A percentile compares a stretch with the other conserved stretches of the same genome.
Evolutionary conservation across 2,113 vertebrate species (phyloP).

Genomic region (Tachysurus fulvidraco): DNA sequence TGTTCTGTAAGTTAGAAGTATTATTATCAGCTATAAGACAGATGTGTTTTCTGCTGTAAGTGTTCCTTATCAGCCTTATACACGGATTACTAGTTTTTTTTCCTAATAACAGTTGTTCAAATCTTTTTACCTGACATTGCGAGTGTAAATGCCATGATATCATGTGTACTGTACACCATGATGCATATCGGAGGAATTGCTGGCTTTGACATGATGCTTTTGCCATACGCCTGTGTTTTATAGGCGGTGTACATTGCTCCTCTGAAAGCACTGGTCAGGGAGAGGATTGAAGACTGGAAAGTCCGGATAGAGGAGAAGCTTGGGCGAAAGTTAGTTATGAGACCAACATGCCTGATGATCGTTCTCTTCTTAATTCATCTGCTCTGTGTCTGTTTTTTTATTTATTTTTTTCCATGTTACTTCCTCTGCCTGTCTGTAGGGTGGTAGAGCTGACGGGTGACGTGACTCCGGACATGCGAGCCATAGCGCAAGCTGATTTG

Average conservation of each 20-base stretch:
- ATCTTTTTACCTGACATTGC: neutral
- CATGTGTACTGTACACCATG: neutral
- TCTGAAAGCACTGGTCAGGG: constrained; percentile 92
- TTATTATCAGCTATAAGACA: neutral
- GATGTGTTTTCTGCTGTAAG: neutral
- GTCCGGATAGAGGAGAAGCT: constrained; percentile 93
- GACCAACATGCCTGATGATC: constrained; percentile 1
- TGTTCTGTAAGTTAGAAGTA: neutral
- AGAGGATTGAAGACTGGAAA: constrained; percentile 98
- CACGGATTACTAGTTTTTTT: neutral
- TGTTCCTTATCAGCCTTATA: neutral
- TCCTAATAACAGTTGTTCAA: neutral
- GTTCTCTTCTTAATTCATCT: neutral
- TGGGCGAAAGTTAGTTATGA: constrained; percentile 86
- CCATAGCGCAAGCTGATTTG: constrained; percentile 91
- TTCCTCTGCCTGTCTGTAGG: constrained; percentile 61
- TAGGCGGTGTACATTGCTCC: constrained; percentile 98
- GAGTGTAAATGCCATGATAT: neutral
- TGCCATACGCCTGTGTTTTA: constrained; percentile 17
- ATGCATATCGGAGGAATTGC: neutral
- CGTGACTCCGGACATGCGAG: constrained; percentile 93
- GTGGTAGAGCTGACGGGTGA: constrained; percentile 97
- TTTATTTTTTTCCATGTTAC: neutral
- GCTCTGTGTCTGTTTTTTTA: neutral
- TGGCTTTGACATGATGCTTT: neutral